phyloP scores from a whole-genome alignment of 92 coral and sea anemone species.

The Porites divaricata region DNA sequence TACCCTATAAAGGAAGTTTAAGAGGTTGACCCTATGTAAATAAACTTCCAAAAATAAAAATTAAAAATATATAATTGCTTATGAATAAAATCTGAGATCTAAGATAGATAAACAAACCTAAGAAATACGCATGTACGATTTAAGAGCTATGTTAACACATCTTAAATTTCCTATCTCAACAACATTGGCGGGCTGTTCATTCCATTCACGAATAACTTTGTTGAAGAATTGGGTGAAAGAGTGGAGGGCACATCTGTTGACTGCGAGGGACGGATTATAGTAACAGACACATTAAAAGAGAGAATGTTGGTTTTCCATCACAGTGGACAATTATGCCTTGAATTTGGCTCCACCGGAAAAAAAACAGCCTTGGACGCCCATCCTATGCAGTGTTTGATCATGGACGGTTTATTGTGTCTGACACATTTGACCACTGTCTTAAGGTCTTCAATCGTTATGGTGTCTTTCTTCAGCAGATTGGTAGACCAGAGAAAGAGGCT shows the following conservation, averaged over 20 bases:
- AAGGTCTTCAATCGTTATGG: slow-evolving; percentile 69
- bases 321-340: slow-evolving; percentile 58
- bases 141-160: no score
- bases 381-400: slow-evolving; percentile 65
- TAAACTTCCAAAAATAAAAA: no score
- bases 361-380: slow-evolving; percentile 47
- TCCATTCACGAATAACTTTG: no score
- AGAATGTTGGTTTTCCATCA: slow-evolving; percentile 60
- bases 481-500: slow-evolving; percentile 58
- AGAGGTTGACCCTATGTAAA: no score
- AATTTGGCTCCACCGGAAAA: slow-evolving; percentile 64
- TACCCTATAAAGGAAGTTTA: no score
- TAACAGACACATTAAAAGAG: slow-evolving; percentile 59
- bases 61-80: no score
- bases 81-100: no score
- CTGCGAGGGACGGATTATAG: slow-evolving; percentile 56
- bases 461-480: slow-evolving; percentile 50
- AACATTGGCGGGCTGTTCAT: no score
- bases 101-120: no score
- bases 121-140: no score
- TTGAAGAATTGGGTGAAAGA: no score
- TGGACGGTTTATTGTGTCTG: slow-evolving; percentile 70
- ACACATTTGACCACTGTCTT: slow-evolving; percentile 72
- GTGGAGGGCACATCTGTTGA: slow-evolving; percentile 73
- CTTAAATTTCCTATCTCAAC: no score